Evolutionary conservation across 2,113 vertebrate genomes (phyloP).

Genomic region (Odocoileus hemionus): DNA sequence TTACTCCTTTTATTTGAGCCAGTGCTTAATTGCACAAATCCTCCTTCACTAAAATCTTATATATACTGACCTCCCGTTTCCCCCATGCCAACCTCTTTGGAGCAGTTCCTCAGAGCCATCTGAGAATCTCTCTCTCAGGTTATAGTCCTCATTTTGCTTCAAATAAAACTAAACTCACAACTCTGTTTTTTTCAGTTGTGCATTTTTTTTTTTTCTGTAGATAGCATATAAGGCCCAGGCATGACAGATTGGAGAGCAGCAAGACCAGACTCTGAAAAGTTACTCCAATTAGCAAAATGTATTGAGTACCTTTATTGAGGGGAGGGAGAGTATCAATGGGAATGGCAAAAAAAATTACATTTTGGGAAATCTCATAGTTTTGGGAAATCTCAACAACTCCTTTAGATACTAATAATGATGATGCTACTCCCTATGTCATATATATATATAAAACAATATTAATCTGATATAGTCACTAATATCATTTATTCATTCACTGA

Average conservation of each 20-base stretch:
- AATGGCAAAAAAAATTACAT: not conserved
- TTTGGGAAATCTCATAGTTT: not conserved
- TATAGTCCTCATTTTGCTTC: not conserved
- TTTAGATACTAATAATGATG: not conserved
- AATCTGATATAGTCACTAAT: not conserved
- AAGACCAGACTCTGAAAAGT: not conserved
- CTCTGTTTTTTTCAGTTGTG: not conserved
- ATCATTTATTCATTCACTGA: not conserved
- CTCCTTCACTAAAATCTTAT: not conserved
- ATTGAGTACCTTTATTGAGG: not conserved
- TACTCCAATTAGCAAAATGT: not conserved
- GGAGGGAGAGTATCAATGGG: not conserved
- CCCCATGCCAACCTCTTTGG: not conserved
- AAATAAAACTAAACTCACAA: not conserved
- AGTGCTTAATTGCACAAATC: not conserved
- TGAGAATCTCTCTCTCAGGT: not conserved
- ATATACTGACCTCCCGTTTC: not conserved
- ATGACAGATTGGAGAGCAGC: not conserved
- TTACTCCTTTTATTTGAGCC: not conserved
- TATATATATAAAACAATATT: not conserved
- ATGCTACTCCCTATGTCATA: not conserved
- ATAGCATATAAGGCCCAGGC: not conserved
- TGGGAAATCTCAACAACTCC: not conserved
- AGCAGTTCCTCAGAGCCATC: not conserved
- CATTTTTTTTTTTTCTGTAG: not conserved